These are phyloP conservation scores for Rhagoletis pomonella DNA, from an alignment of 1,140 invertebrate species.

Conservation along the genomic window DNA sequence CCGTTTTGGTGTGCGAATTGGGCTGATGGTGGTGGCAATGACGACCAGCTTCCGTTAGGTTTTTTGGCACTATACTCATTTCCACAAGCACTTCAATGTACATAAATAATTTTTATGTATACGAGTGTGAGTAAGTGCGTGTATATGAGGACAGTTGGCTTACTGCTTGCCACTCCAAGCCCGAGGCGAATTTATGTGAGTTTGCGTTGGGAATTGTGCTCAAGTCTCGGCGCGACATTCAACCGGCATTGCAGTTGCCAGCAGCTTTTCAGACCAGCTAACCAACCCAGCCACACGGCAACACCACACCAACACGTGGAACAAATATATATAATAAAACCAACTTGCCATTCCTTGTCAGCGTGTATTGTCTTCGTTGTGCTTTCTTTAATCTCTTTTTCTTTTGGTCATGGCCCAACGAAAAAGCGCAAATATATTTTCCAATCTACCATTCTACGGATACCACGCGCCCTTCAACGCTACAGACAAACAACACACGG, in stretches of 20 bases:
- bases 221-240: constrained; percentile 19
- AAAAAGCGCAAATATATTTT: constrained; percentile 28
- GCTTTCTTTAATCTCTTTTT: not conserved
- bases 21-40: not conserved
- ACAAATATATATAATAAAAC: too few relatives aligned
- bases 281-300: not conserved
- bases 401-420: constrained; percentile 11
- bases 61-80: not conserved
- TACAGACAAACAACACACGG: too few relatives aligned
- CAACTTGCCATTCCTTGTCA: not conserved
- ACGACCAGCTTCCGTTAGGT: not conserved
- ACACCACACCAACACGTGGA: constrained; percentile 18
- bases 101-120: constrained; percentile 7
- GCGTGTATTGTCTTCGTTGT: not conserved
- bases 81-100: not conserved
- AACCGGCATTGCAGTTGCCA: constrained; percentile 15
- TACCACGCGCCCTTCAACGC: constrained; percentile 5
- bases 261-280: not conserved
- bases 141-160: not conserved
- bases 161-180: not conserved
- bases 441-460: not conserved
- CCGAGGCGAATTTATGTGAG: not conserved
- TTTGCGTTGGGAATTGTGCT: constrained; percentile 1
- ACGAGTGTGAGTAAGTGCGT: not conserved
- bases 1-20: not conserved